A percentile compares a stretch with the other conserved stretches of the same genome.
Evolutionary conservation across 2,797 vertebrate species (phyloP).

Genomic region (Halcyon smyrnensis): DNA sequence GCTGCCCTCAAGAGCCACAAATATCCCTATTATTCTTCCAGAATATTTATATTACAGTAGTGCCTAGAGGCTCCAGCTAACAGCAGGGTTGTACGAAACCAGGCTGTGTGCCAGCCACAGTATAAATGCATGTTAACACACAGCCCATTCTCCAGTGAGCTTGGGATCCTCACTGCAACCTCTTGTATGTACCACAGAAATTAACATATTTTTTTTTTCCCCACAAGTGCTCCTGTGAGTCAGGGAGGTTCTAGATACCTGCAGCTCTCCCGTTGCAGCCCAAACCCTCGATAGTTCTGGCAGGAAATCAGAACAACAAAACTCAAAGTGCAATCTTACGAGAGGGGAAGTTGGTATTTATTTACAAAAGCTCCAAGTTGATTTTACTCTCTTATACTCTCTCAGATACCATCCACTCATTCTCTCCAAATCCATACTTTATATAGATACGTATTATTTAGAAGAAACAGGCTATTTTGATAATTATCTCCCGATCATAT

Average conservation of each 20-base stretch:
- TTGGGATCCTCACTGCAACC: background rate
- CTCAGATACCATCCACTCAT: background rate
- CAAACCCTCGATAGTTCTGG: background rate
- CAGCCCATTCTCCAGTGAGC: background rate
- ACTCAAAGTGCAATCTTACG: background rate
- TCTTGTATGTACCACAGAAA: background rate
- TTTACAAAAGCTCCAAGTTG: background rate
- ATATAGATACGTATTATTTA: background rate
- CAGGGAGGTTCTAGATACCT: background rate
- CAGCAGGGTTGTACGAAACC: conserved; percentile 17
- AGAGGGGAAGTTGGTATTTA: background rate
- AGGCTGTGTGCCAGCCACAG: background rate
- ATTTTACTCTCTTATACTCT: background rate
- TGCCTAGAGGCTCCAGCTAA: conserved; percentile 15
- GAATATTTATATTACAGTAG: conserved; percentile 48
- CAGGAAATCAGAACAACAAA: background rate
- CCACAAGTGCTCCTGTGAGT: background rate
- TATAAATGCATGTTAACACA: background rate
- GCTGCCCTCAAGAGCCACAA: conserved; percentile 38
- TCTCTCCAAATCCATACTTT: background rate
- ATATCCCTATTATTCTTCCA: conserved; percentile 43
- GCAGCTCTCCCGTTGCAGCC: background rate
- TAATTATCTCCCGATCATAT: background rate
- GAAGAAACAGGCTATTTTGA: background rate
- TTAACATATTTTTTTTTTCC: background rate